These are phyloP conservation scores for Ectemnius continuus DNA, from an alignment of 2,888 invertebrate species.

Conservation along the genomic window DNA sequence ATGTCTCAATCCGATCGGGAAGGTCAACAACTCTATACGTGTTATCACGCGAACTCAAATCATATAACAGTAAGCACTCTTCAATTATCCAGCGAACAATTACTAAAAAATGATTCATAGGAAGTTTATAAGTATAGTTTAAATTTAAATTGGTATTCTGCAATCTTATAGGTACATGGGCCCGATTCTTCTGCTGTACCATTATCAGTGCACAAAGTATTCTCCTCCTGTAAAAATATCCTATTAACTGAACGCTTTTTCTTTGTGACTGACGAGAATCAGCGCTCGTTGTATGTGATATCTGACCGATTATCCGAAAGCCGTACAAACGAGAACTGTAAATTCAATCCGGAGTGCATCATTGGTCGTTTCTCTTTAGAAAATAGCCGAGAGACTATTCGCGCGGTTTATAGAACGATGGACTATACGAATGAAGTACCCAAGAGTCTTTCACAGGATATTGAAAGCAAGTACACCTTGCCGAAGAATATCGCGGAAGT, in stretches of 20 bases:
- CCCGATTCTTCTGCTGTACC: slow-evolving; percentile 84
- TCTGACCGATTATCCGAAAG: slow-evolving; percentile 82
- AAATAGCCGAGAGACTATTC: slow-evolving; percentile 79
- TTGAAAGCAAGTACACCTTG: slow-evolving; percentile 73
- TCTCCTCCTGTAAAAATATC: slow-evolving; percentile 81
- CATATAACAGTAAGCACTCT: slow-evolving; percentile 79
- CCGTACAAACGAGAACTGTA: slow-evolving; percentile 79
- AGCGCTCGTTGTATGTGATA: slow-evolving; percentile 79
- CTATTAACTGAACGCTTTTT: slow-evolving; percentile 85
- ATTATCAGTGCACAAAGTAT: slow-evolving; percentile 85
- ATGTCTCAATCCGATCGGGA: slow-evolving; percentile 81
- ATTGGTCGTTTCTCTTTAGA: slow-evolving; percentile 81
- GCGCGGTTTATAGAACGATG: slow-evolving; percentile 79
- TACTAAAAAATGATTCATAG: not conserved
- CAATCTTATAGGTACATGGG: slow-evolving; percentile 81
- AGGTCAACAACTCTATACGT: slow-evolving; percentile 80
- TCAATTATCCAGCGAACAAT: not conserved
- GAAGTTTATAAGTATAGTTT: slow-evolving; percentile 25
- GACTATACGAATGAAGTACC: slow-evolving; percentile 73
- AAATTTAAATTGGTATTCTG: not conserved
- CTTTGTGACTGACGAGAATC: slow-evolving; percentile 80
- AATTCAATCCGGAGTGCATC: slow-evolving; percentile 81
- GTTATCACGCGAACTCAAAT: slow-evolving; percentile 80
- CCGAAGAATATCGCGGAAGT: slow-evolving; percentile 78
- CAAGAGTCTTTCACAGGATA: slow-evolving; percentile 66